Base-by-base conservation (phyloP, 1,140 invertebrate genomes). In the Procambarus virginalis region DNA sequence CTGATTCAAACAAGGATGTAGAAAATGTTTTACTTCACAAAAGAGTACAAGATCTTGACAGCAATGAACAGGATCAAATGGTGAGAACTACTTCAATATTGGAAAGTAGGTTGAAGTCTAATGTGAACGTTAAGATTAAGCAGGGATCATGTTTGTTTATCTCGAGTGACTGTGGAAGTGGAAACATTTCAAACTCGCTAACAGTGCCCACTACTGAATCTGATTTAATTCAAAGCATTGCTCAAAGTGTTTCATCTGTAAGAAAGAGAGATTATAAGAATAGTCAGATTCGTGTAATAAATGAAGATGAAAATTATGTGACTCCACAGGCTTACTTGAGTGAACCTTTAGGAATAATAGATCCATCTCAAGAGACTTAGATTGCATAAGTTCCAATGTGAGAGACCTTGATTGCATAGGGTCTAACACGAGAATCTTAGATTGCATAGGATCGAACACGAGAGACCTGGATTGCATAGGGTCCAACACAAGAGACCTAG, bases 71-170 rank as follows among this genome's bases (percentile, higher is more conserved):
- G 12, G 45, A 70, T n/a, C 55, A 77, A 49, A 46, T 77, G 80
- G 17, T 60, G 22, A 89, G 68, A 78, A 77, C 81, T 77, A 81
- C 73, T 83, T 48, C 68, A 20, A 22, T 84, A 70, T 81, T 84
- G 75, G 81, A 89, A 79, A 84, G 60, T 55, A 84, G 75, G n/a
- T 84, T 78, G 64, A 68, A 8, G n/a, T 75, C 86, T 2, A 70
- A 64, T 79, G 64, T 77, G 12, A 68, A 22, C 49, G 58, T 60
- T n/a, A 79, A 78, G 22, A 84, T 20, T 9, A 77, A 60, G 49
- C 70, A 84, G n/a, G 75, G 73, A 20, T 51, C 55, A 3, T 76
- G 55, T 58, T 58, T 82, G 0, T 55, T 84, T 9, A 64, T 84
- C 14, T 68, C 88, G 79, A 76, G 76, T 79, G 75, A 84, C 46